Base-by-base conservation (phyloP, 30 jellyfish, hydroid and myxozoan genomes). In the Aurelia sp. region DNA sequence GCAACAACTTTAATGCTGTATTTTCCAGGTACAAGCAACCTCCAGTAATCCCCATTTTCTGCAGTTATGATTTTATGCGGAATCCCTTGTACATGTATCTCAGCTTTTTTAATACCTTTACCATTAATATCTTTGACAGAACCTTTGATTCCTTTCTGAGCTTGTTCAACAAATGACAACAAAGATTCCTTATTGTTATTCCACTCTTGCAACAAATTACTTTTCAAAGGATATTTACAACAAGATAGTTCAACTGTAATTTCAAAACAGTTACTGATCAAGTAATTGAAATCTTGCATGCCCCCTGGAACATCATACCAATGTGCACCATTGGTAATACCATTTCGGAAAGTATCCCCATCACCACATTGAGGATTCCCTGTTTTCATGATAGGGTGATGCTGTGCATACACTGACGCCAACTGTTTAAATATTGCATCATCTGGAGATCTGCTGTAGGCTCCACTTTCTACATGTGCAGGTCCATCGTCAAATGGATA, bases 291-390 rank as follows among this genome's bases (percentile, higher is more conserved):
- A 70, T 96, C 99, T 63, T 96, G 99, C 99, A 96, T 96, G 38
- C 99, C 98, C 18, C 98, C 98, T 21, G 99, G 98, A 12, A 92
- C 99, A 82, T 91, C 96, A 78, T 96, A 92, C 99, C 99, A 96
- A 71, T 48, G 84, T n/a, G 99, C 99, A 62, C 99, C 99, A 92
- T 96, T 96, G 24, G 99, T 96, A 22, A 96, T 90, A 51, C 99
- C 99, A 57, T 88, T 74, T 17, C 81, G 74, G 76, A 96, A 89
- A 8, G 73, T 69, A 69, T 91, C 98, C 38, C 95, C 89, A 35
- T 87, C 93, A n/a, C 88, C 94, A 72, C 99, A 96, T 13, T 88
- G 59, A 19, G 99, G 99, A 47, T 89, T 72, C 41, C 98, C 98
- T 12, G 97, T 84, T 80, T 84, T 89, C 99, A 96, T 96, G 12